These are phyloP conservation scores for Charina bottae DNA, from an alignment of 2,113 vertebrate species.

Conservation along the genomic window DNA sequence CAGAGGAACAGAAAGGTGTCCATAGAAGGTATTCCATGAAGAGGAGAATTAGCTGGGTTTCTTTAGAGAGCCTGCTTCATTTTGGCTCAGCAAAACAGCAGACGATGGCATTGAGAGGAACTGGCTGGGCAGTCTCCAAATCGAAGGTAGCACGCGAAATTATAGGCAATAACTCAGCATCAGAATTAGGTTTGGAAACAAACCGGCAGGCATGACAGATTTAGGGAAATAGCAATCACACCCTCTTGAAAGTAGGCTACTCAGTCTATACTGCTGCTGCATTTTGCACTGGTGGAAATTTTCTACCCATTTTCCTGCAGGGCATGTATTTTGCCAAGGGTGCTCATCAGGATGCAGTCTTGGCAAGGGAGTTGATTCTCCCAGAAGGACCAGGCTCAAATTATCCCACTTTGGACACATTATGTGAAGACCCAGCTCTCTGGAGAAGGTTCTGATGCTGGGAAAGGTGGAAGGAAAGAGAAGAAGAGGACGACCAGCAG, in stretches of 20 bases:
- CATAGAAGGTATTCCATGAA: background rate
- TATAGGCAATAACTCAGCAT: background rate
- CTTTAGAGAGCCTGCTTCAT: background rate
- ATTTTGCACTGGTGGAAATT: background rate
- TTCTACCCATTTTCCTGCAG: background rate
- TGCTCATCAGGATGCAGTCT: background rate
- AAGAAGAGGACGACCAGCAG: too few relatives aligned
- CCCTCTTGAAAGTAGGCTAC: background rate
- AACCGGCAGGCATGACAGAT: background rate
- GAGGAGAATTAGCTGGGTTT: background rate
- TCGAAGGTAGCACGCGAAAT: background rate
- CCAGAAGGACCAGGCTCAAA: background rate
- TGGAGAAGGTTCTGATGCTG: background rate
- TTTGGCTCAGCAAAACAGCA: background rate
- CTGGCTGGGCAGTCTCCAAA: background rate
- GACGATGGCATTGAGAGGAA: background rate
- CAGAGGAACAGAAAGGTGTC: background rate
- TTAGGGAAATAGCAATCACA: too few relatives aligned
- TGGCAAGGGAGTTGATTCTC: background rate
- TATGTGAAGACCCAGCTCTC: background rate
- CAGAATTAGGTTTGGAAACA: background rate
- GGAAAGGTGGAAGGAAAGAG: too few relatives aligned
- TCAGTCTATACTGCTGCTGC: background rate
- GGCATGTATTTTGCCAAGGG: background rate
- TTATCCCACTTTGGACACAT: background rate